These are phyloP conservation scores for Platycercus adscitus DNA, from an alignment of 2,113 vertebrate genomes.

Conservation along the genomic window DNA sequence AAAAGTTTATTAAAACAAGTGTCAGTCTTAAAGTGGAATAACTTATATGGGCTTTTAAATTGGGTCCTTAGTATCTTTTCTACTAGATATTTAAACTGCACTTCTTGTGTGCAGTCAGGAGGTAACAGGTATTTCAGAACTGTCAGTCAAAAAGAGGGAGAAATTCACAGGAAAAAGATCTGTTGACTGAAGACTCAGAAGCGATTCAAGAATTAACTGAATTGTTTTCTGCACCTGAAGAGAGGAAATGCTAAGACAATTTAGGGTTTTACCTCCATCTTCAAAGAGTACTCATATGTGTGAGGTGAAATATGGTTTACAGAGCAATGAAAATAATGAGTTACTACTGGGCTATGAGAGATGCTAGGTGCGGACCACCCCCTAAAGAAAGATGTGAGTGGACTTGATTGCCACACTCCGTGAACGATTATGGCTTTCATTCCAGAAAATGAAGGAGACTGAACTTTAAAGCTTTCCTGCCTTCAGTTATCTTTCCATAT, in stretches of 20 bases:
- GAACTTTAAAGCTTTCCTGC: neutral
- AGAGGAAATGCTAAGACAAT: neutral
- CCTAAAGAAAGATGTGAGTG: neutral
- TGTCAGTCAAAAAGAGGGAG: neutral
- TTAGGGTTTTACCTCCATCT: neutral
- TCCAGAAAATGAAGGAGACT: neutral
- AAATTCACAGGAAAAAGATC: neutral
- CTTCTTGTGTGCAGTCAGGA: neutral
- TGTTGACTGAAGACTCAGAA: neutral
- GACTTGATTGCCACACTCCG: neutral
- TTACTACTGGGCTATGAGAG: neutral
- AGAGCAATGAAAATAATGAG: neutral
- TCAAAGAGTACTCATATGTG: neutral
- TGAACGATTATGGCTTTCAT: neutral
- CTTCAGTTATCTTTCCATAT: neutral
- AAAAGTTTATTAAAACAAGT: conserved; percentile 24
- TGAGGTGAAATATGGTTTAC: neutral
- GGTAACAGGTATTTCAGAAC: neutral
- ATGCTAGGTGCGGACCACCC: neutral
- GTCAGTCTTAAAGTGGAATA: neutral
- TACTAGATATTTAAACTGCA: neutral
- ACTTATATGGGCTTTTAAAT: neutral
- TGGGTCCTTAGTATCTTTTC: neutral
- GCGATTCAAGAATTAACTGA: neutral
- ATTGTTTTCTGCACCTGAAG: neutral